Evolutionary conservation across 2,113 vertebrate genomes (phyloP).

Genomic region (Cathartes aura): DNA sequence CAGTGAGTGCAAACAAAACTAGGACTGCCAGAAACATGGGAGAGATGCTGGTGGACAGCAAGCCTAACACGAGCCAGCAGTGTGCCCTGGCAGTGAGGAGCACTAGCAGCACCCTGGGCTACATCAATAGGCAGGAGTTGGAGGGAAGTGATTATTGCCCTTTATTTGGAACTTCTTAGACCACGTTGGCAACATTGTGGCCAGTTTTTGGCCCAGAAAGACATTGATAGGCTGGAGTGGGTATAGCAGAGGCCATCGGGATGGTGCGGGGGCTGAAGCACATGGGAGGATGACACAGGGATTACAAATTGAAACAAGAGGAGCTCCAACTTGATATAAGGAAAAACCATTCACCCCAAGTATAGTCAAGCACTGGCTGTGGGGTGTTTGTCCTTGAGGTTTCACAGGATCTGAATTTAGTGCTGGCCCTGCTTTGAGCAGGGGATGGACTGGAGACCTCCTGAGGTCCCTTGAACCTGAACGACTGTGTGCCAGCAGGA

Average conservation of each 20-base stretch:
- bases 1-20: background rate
- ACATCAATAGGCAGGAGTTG: background rate
- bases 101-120: background rate
- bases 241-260: background rate
- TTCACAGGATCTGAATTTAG: background rate
- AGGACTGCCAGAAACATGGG: background rate
- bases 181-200: background rate
- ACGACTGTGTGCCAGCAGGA: background rate
- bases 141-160: background rate
- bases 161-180: background rate
- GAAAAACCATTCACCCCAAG: background rate
- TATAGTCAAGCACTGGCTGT: background rate
- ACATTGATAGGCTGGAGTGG: background rate
- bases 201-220: background rate
- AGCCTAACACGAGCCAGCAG: background rate
- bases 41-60: background rate
- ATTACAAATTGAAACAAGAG: background rate
- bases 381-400: background rate
- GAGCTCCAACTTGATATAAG: background rate
- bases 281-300: accelerated
- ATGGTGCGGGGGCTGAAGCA: background rate
- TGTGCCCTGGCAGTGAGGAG: background rate
- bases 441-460: background rate
- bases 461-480: background rate
- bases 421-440: background rate